Evolutionary conservation across 37 sponge, comb jelly and placozoan species (phyloP).

Genomic region (Haliclona indistincta): DNA sequence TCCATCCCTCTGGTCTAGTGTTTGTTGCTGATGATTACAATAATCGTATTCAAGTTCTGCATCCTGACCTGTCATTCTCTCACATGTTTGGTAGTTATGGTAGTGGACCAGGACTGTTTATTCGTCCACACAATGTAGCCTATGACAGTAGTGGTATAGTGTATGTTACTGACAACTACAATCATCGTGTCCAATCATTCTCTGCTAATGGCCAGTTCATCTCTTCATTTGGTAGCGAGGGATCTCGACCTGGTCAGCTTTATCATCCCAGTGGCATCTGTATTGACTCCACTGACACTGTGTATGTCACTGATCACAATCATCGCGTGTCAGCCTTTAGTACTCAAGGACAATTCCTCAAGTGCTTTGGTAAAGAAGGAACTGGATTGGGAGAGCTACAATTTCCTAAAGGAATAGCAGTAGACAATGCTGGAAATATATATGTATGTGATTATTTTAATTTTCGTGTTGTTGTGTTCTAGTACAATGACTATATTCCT

Average conservation of each 20-base stretch:
- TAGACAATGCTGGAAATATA: conserved; percentile 41
- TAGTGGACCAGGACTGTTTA: conserved; percentile 36
- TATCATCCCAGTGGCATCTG: conserved; percentile 12
- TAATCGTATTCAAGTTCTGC: conserved; percentile 8
- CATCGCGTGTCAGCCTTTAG: conserved; percentile 17
- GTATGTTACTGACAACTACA: not conserved
- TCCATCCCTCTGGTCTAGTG: not conserved
- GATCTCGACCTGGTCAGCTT: not conserved
- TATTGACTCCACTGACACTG: not conserved
- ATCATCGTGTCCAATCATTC: not conserved
- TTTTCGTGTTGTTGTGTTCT: conserved; percentile 34
- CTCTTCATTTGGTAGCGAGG: not conserved
- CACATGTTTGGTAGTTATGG: conserved; percentile 2
- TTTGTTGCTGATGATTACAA: conserved; percentile 6
- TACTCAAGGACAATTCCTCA: conserved; percentile 24
- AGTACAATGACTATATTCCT: no score
- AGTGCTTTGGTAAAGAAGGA: conserved; percentile 14
- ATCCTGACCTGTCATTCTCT: not conserved
- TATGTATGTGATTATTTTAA: conserved; percentile 43
- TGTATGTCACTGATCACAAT: conserved; percentile 29
- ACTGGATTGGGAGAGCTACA: conserved; percentile 20
- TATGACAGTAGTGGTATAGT: not conserved
- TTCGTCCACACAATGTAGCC: not conserved
- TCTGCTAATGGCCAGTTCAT: not conserved
- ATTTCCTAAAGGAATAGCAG: conserved; percentile 19